phyloP scores from a whole-genome alignment of 1,140 invertebrate genomes.

The Magallana gigas region DNA sequence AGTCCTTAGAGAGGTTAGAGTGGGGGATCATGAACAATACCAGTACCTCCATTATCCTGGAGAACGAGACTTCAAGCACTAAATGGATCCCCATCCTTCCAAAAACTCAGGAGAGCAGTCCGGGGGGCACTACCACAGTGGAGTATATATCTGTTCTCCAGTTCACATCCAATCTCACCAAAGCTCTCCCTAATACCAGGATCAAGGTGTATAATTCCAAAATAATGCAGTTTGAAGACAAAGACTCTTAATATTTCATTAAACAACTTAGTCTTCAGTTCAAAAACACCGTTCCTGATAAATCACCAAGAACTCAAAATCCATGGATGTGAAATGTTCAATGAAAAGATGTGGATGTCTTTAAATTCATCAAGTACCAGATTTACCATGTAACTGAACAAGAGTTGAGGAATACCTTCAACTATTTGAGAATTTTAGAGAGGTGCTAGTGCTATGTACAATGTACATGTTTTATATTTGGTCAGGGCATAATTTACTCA shows the following conservation, averaged over 20 bases:
- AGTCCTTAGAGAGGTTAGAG: conserved; percentile 57
- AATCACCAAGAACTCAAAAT: background rate
- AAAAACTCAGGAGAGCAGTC: conserved; percentile 13
- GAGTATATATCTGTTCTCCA: conserved; percentile 56
- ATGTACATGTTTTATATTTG: no score
- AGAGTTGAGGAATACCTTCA: no score
- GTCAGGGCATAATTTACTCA: no score
- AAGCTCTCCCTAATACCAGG: conserved; percentile 52
- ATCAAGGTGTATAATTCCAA: conserved; percentile 54
- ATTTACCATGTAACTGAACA: no score
- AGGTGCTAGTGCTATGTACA: no score
- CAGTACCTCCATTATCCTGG: conserved; percentile 52
- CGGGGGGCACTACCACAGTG: conserved; percentile 4
- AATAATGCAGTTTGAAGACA: background rate
- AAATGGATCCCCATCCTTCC: conserved; percentile 59
- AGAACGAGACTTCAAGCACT: conserved; percentile 32
- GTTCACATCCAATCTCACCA: conserved; percentile 54
- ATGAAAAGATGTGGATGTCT: no score
- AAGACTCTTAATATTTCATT: background rate
- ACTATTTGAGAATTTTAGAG: no score
- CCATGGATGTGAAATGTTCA: no score
- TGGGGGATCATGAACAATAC: conserved; percentile 64
- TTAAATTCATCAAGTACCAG: no score
- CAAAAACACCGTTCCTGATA: background rate
- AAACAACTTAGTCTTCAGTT: background rate